Conservation (phyloP, 2,113 vertebrate genomes). For the Zapus hudsonius region DNA sequence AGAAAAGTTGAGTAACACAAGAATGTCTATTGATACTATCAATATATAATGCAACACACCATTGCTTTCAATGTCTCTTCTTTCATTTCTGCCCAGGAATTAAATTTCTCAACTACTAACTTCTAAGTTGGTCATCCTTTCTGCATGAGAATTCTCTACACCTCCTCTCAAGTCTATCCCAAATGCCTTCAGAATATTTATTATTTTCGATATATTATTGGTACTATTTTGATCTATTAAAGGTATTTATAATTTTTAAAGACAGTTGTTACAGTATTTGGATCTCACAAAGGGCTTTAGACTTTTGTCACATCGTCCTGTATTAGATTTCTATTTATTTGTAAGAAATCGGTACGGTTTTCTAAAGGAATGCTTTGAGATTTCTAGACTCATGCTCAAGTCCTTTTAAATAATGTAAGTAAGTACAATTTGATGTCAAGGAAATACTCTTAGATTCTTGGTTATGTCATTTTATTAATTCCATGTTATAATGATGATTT, state of each 20-base stretch:
- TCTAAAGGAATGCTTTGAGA: not conserved
- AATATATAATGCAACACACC: not conserved
- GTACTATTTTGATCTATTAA: constrained; percentile 7
- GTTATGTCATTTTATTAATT: not conserved
- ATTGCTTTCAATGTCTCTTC: not conserved
- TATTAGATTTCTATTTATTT: not conserved
- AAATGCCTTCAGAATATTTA: constrained; percentile 1
- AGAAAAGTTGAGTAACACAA: not conserved
- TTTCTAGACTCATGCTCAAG: not conserved
- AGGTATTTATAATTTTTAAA: not conserved
- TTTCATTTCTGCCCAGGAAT: not conserved
- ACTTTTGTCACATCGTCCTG: not conserved
- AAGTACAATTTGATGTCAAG: not conserved
- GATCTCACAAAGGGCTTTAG: not conserved
- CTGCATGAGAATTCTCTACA: not conserved
- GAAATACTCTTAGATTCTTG: not conserved
- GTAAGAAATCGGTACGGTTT: not conserved
- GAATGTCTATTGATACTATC: not conserved
- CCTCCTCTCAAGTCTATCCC: not conserved
- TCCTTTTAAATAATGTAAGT: constrained; percentile 3
- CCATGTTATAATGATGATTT: not conserved
- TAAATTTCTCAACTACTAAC: not conserved
- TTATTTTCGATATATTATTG: not conserved
- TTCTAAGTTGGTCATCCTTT: not conserved
- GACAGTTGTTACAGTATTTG: not conserved